phyloP scores from a whole-genome alignment of 2,113 vertebrate species.

The Brachyhypopomus occidentalis region DNA sequence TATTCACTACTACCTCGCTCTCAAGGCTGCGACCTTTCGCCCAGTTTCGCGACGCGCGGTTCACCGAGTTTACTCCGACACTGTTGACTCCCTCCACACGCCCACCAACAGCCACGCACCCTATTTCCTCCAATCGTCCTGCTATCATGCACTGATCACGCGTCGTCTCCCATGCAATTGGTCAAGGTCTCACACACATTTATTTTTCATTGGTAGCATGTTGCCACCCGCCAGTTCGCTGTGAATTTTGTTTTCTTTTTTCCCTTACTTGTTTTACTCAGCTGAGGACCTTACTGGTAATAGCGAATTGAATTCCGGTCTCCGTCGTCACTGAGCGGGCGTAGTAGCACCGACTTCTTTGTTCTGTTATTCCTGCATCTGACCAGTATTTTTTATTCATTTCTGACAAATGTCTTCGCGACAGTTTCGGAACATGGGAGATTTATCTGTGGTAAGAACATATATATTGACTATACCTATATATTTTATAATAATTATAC shows the following conservation, averaged over 20 bases:
- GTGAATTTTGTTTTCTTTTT: conserved; percentile 71
- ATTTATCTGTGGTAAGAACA: conserved; percentile 68
- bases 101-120: conserved; percentile 77
- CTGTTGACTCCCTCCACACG: conserved; percentile 73
- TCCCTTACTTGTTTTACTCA: conserved; percentile 74
- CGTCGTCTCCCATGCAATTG: conserved; percentile 76
- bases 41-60: conserved; percentile 78
- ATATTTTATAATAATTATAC: conserved; percentile 6
- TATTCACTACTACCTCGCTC: conserved; percentile 37
- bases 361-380: conserved; percentile 66
- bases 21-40: conserved; percentile 82
- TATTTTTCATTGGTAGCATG: conserved; percentile 74
- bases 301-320: conserved; percentile 61
- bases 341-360: conserved; percentile 66
- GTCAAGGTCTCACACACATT: conserved; percentile 63
- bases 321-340: conserved; percentile 52
- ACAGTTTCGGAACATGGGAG: conserved; percentile 66
- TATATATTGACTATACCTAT: not conserved
- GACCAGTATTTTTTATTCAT: conserved; percentile 46
- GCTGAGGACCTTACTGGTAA: conserved; percentile 74
- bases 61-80: conserved; percentile 79
- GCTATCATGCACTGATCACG: conserved; percentile 86
- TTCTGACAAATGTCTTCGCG: conserved; percentile 64
- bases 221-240: conserved; percentile 75
- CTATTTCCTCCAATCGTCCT: conserved; percentile 74